Percentiles rank a stretch among this genome's conserved stretches.
phyloP scores from a whole-genome alignment of 2,888 invertebrate genomes.

The Drosophila histrio region DNA sequence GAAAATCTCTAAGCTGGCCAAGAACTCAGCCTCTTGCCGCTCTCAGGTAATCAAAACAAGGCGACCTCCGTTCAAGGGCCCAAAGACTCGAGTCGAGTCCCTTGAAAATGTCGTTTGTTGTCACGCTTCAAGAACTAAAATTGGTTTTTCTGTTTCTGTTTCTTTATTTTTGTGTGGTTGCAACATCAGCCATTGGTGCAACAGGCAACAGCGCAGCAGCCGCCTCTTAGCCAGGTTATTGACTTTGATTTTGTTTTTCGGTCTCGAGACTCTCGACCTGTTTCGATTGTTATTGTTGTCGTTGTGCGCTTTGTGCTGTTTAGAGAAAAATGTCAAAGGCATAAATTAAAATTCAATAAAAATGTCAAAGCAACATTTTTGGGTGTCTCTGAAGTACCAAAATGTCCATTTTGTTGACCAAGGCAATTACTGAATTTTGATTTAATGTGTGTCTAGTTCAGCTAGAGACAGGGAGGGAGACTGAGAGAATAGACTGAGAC shows the following conservation, averaged over 20 bases:
- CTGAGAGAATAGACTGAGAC: not conserved
- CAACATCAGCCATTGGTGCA: constrained; percentile 14
- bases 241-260: constrained; percentile 53
- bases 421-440: constrained; percentile 45
- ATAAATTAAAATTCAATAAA: constrained; percentile 80
- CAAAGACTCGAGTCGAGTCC: constrained; percentile 14
- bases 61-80: constrained; percentile 11
- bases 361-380: constrained; percentile 68
- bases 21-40: constrained; percentile 16
- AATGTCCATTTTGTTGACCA: constrained; percentile 26
- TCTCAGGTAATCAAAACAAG: constrained; percentile 57
- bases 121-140: constrained; percentile 72
- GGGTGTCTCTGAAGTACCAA: constrained; percentile 1
- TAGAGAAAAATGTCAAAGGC: constrained; percentile 41
- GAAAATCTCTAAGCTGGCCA: constrained; percentile 31
- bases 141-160: constrained; percentile 56
- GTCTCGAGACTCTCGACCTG: constrained; percentile 23
- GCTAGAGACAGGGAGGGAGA: not conserved
- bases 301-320: constrained; percentile 13
- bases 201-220: constrained; percentile 25
- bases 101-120: constrained; percentile 65
- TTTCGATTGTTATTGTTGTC: constrained; percentile 12
- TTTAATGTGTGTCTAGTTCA: constrained; percentile 32
- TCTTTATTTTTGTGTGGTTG: constrained; percentile 19
- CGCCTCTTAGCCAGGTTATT: constrained; percentile 63